Evolutionary conservation across 2,113 vertebrate genomes (phyloP).

Genomic region (Orthonyx spaldingii): DNA sequence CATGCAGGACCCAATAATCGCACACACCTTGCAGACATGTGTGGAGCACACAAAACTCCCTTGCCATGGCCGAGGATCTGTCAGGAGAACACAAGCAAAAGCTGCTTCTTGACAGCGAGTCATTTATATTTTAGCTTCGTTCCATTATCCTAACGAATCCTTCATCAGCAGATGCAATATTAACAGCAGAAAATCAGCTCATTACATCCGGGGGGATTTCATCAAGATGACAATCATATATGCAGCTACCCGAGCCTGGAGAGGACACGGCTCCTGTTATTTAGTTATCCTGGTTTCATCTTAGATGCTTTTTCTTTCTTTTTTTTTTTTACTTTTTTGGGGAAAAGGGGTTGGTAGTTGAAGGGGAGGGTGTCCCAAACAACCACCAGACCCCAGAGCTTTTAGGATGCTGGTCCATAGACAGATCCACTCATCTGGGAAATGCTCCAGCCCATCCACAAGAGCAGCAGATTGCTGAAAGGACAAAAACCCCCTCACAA

Average conservation of each 20-base stretch:
- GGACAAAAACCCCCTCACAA: neutral
- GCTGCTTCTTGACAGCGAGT: conserved; percentile 99
- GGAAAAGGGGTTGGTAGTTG: neutral
- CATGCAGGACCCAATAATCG: neutral
- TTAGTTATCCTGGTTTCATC: conserved; percentile 71
- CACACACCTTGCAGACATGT: neutral
- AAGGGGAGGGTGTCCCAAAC: conserved; percentile 76
- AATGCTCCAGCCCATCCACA: conserved; percentile 79
- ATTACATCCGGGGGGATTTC: conserved; percentile 99
- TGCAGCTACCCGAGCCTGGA: conserved; percentile 88
- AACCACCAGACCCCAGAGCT: conserved; percentile 83
- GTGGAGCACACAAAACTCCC: conserved; percentile 43
- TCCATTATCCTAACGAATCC: conserved; percentile 99
- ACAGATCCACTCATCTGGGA: conserved; percentile 71
- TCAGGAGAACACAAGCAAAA: conserved; percentile 98
- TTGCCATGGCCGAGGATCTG: conserved; percentile 82
- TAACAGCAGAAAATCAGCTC: conserved; percentile 99
- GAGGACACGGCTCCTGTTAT: conserved; percentile 71
- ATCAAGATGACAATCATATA: conserved; percentile 99
- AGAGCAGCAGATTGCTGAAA: conserved; percentile 76
- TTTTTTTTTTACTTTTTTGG: neutral
- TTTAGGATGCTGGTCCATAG: conserved; percentile 81
- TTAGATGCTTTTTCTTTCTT: conserved; percentile 72
- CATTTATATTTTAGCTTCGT: conserved; percentile 99
- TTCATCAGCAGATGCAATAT: conserved; percentile 99